A percentile compares a stretch with the other conserved stretches of the same genome.
Conservation (phyloP, 92 coral and sea anemone species). For the Nematostella vectensis region DNA sequence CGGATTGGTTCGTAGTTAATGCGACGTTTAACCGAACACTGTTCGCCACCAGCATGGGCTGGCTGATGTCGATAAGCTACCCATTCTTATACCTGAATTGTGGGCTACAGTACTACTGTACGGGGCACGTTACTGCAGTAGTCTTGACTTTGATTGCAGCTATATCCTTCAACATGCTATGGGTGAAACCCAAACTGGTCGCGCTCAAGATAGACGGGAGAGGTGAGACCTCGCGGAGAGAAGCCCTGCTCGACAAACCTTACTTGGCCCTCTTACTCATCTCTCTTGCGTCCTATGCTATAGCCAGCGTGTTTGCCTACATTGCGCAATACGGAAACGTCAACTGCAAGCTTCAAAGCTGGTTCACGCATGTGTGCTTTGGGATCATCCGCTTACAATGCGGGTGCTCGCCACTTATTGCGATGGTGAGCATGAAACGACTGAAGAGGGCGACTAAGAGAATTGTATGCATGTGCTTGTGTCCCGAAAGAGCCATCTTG, state of each 20-base stretch:
- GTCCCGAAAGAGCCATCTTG: neutral
- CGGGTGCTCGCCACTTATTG: constrained; percentile 6
- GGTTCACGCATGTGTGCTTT: constrained; percentile 23
- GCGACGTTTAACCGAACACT: constrained; percentile 32
- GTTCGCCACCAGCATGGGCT: constrained; percentile 13
- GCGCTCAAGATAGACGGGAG: constrained; percentile 10
- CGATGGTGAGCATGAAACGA: neutral
- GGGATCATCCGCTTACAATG: constrained; percentile 17
- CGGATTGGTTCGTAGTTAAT: constrained; percentile 16
- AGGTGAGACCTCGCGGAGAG: constrained; percentile 6
- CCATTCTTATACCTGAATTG: constrained; percentile 27
- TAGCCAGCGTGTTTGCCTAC: constrained; percentile 4
- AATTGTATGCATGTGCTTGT: neutral
- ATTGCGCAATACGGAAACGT: constrained; percentile 8
- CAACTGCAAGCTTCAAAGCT: constrained; percentile 11
- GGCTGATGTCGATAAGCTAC: constrained; percentile 22
- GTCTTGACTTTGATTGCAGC: constrained; percentile 7
- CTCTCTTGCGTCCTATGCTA: constrained; percentile 18
- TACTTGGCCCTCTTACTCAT: constrained; percentile 9
- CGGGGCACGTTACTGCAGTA: constrained; percentile 7
- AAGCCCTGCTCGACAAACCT: constrained; percentile 4
- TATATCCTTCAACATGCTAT: constrained; percentile 8
- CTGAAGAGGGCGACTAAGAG: neutral
- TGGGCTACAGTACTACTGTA: constrained; percentile 18
- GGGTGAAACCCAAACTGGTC: constrained; percentile 11